Evolutionary conservation across 2,888 invertebrate species (phyloP).

Genomic region (Willowsia nigromaculata): DNA sequence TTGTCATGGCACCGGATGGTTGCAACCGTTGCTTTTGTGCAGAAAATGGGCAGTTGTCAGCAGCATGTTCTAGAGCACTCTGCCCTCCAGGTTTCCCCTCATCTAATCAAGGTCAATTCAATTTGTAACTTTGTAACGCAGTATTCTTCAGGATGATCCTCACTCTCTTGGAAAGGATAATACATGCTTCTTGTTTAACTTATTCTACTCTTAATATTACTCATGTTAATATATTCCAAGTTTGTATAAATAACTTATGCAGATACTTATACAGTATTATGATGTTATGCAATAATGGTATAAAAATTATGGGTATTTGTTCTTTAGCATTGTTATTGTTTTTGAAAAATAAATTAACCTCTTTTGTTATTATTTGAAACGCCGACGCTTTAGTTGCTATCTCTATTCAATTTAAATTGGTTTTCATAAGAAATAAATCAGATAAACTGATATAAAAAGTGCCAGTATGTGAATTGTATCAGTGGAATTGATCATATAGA

Average conservation of each 20-base stretch:
- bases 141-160: neutral
- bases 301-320: neutral
- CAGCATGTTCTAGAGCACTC: constrained; percentile 70
- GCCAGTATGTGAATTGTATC: too few species aligned
- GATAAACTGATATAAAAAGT: too few species aligned
- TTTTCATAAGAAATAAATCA: too few species aligned
- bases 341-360: neutral
- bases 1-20: constrained; percentile 74
- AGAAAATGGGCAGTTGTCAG: constrained; percentile 67
- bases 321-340: neutral
- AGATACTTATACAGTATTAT: neutral
- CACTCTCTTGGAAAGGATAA: neutral
- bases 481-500: too few species aligned
- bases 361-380: too few species aligned
- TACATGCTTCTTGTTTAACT: neutral
- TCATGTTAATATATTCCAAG: neutral
- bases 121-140: neutral
- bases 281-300: neutral
- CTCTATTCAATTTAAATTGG: too few species aligned
- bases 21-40: constrained; percentile 76
- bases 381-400: too few species aligned
- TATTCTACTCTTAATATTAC: neutral
- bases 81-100: constrained; percentile 76
- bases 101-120: constrained; percentile 36
- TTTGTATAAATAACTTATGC: neutral